A percentile compares a stretch with the other conserved stretches of the same genome.
These are phyloP conservation scores for Halictus ligatus DNA, from an alignment of 2,888 invertebrate species.

Conservation along the genomic window DNA sequence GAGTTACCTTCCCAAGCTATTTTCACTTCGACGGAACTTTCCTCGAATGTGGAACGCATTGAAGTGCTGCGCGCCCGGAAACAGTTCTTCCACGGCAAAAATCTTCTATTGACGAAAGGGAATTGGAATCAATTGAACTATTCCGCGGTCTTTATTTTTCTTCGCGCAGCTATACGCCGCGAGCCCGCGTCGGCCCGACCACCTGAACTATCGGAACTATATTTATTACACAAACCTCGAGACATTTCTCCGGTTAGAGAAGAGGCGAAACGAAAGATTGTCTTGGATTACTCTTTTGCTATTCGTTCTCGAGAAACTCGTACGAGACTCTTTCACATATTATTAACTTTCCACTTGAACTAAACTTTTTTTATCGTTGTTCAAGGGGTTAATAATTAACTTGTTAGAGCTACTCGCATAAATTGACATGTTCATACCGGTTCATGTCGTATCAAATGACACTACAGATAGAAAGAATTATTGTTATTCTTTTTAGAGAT, in stretches of 20 bases:
- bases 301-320: not conserved
- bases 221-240: not conserved
- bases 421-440: too few species aligned
- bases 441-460: too few species aligned
- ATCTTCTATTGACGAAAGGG: conserved; percentile 2
- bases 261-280: not conserved
- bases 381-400: too few species aligned
- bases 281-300: not conserved
- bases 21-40: conserved; percentile 35
- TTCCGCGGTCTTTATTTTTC: not conserved
- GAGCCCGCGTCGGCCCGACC: not conserved
- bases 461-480: too few species aligned
- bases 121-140: not conserved
- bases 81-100: not conserved
- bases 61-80: not conserved
- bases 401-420: too few species aligned
- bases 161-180: not conserved
- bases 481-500: too few species aligned
- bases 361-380: too few species aligned
- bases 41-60: not conserved
- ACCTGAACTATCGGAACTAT: not conserved
- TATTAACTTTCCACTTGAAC: too few species aligned
- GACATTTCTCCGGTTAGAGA: too few species aligned
- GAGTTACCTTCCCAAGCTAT: conserved; percentile 8
- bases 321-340: not conserved